Evolutionary conservation across 2,888 invertebrate genomes (phyloP).

Genomic region (Sussaba pulchella): DNA sequence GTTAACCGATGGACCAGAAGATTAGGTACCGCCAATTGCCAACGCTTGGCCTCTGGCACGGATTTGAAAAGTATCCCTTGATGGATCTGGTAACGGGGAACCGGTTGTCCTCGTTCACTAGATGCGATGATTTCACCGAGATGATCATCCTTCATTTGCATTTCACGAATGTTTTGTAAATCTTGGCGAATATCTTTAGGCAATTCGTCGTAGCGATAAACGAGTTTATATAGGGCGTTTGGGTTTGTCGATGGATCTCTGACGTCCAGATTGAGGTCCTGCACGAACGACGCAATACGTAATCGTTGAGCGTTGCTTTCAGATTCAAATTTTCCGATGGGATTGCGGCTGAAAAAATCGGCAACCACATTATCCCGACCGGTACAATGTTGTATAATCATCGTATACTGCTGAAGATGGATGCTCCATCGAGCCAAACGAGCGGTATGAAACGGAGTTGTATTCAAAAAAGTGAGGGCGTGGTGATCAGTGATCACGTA

Average conservation of each 20-base stretch:
- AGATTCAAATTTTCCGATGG: slow-evolving; percentile 32
- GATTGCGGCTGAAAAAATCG: too few species aligned
- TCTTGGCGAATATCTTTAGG: background rate
- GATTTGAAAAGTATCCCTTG: background rate
- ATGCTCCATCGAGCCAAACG: too few species aligned
- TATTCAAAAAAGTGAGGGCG: too few species aligned
- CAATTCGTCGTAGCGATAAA: background rate
- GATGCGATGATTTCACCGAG: background rate
- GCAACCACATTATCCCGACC: slow-evolving; percentile 72
- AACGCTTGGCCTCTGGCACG: background rate
- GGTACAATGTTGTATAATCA: slow-evolving; percentile 64
- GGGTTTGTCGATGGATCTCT: too few species aligned
- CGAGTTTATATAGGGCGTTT: background rate
- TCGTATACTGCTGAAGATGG: slow-evolving; percentile 69
- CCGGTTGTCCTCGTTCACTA: background rate
- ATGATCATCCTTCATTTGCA: background rate
- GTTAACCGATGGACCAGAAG: background rate
- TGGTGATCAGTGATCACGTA: too few species aligned
- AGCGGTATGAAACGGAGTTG: too few species aligned
- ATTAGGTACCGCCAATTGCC: background rate
- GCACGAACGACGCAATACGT: background rate
- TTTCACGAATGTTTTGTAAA: background rate
- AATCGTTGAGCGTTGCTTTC: background rate
- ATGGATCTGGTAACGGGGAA: background rate
- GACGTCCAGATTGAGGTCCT: background rate